Conservation (phyloP, 2,888 invertebrate species). For the Lithophane socia region DNA sequence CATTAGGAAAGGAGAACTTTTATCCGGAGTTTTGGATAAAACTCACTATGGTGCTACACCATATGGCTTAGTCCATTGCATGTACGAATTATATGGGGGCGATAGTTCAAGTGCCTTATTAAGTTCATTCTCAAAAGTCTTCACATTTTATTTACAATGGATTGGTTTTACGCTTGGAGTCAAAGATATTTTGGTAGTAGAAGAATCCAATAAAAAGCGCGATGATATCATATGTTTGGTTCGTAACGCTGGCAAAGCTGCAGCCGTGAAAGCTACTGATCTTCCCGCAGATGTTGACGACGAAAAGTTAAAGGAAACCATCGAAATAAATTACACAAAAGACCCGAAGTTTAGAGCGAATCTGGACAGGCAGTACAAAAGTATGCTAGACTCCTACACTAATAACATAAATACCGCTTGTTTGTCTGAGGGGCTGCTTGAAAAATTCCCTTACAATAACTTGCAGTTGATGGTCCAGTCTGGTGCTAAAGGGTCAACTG, state of each 20-base stretch:
- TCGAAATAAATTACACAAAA: constrained; percentile 93
- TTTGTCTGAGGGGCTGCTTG: constrained; percentile 95
- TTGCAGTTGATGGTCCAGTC: constrained; percentile 99
- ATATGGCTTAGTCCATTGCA: constrained; percentile 98
- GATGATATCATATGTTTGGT: constrained; percentile 92
- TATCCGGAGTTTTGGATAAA: constrained; percentile 98
- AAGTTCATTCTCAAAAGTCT: constrained; percentile 97
- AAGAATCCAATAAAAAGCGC: constrained; percentile 93
- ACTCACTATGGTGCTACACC: constrained; percentile 98
- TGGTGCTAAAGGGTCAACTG: constrained; percentile 99
- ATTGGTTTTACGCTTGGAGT: constrained; percentile 99
- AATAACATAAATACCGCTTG: constrained; percentile 97
- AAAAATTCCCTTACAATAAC: constrained; percentile 98
- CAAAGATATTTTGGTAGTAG: constrained; percentile 96
- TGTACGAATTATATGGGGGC: constrained; percentile 98
- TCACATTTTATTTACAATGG: constrained; percentile 96
- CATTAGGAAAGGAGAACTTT: constrained; percentile 96
- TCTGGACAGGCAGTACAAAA: constrained; percentile 96
- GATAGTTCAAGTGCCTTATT: constrained; percentile 94
- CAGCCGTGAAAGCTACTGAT: constrained; percentile 93
- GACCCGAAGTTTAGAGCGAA: constrained; percentile 95
- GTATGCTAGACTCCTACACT: constrained; percentile 94
- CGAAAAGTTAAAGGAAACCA: constrained; percentile 91
- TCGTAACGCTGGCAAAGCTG: constrained; percentile 91
- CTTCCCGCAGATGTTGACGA: constrained; percentile 90